These are phyloP conservation scores for Lochmaea crataegi DNA, from an alignment of 2,888 invertebrate genomes.

Conservation along the genomic window DNA sequence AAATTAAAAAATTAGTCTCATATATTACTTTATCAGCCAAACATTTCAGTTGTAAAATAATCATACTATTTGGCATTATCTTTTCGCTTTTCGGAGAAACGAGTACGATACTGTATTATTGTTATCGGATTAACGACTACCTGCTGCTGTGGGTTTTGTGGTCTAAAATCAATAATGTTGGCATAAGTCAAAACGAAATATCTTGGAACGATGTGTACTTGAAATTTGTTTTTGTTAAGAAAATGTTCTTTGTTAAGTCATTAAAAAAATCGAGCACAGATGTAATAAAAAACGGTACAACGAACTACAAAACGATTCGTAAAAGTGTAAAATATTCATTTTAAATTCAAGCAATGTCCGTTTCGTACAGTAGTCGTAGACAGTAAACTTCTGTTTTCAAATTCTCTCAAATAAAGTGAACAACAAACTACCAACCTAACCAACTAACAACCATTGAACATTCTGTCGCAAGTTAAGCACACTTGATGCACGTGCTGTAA, in stretches of 20 bases:
- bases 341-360: slow-evolving; percentile 1
- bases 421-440: not conserved
- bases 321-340: not conserved
- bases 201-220: too few relatives aligned
- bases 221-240: not conserved
- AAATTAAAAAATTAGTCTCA: too few relatives aligned
- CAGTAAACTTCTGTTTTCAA: slow-evolving; percentile 3
- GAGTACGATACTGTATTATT: too few relatives aligned
- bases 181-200: too few relatives aligned
- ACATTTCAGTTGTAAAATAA: too few relatives aligned
- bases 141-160: too few relatives aligned
- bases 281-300: slow-evolving; percentile 3
- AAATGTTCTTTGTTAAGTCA: not conserved
- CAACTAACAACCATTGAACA: slow-evolving; percentile 3
- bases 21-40: too few relatives aligned
- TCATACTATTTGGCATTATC: too few relatives aligned
- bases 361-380: not conserved
- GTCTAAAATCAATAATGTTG: too few relatives aligned
- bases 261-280: not conserved
- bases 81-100: too few relatives aligned
- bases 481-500: slow-evolving; percentile 12
- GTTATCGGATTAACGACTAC: too few relatives aligned
- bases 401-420: not conserved
- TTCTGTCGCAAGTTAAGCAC: slow-evolving; percentile 12
- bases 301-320: not conserved